Evolutionary conservation across 2,113 vertebrate species (phyloP).

Genomic region (Apodemus speciosus): DNA sequence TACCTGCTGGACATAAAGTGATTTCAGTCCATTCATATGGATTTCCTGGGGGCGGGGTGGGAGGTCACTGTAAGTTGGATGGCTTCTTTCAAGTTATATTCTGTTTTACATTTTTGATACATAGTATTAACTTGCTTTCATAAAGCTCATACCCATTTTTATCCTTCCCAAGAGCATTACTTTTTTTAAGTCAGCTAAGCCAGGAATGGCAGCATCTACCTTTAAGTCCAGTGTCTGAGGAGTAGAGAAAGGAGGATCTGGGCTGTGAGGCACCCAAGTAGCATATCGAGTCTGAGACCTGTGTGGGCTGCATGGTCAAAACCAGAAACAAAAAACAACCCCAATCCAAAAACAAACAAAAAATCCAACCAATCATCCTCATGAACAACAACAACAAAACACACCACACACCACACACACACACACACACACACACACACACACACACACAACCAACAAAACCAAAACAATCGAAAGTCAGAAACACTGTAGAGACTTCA

Average conservation of each 20-base stretch:
- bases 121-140: background rate
- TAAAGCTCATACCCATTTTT: background rate
- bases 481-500: background rate
- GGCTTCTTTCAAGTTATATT: background rate
- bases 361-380: background rate
- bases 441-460: too few relatives aligned
- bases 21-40: background rate
- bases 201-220: too few relatives aligned
- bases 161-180: background rate
- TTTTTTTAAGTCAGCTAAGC: background rate
- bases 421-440: background rate
- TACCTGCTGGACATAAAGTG: background rate
- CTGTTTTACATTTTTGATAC: background rate
- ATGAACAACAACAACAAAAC: too few relatives aligned
- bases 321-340: background rate
- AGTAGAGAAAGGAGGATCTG: background rate
- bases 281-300: background rate
- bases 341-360: background rate
- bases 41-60: background rate
- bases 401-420: background rate
- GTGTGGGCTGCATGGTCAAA: background rate
- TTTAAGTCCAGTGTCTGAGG: background rate
- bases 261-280: background rate
- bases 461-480: background rate
- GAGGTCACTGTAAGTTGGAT: background rate